Evolutionary conservation across 2,888 invertebrate species (phyloP).

Genomic region (Lasioglossum zephyrum): DNA sequence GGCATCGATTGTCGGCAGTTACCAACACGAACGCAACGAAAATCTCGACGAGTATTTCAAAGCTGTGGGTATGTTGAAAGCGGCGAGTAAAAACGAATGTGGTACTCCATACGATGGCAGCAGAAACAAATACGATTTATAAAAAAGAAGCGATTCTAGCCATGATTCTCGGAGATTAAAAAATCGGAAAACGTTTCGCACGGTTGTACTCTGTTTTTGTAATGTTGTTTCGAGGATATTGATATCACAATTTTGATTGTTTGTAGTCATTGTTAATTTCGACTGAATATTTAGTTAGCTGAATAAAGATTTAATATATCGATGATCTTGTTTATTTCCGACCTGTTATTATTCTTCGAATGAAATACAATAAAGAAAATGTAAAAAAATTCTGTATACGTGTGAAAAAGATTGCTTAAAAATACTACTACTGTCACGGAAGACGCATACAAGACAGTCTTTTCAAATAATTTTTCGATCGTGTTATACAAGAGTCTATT

Average conservation of each 20-base stretch:
- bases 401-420: not conserved
- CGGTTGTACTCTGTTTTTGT: not conserved
- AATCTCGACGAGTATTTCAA: slow-evolving; percentile 88
- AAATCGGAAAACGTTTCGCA: not conserved
- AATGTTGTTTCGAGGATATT: not conserved
- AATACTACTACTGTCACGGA: not conserved
- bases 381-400: not conserved
- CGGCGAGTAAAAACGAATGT: slow-evolving; percentile 22
- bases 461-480: not conserved
- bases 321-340: slow-evolving; percentile 23
- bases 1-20: slow-evolving; percentile 87
- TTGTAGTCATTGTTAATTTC: not conserved
- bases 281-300: slow-evolving; percentile 10
- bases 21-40: slow-evolving; percentile 88
- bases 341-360: not conserved
- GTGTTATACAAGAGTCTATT: not conserved
- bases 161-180: not conserved
- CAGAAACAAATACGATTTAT: slow-evolving; percentile 46
- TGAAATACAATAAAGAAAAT: not conserved
- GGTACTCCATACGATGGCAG: slow-evolving; percentile 37
- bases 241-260: not conserved
- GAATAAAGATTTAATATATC: slow-evolving; percentile 26
- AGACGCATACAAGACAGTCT: not conserved
- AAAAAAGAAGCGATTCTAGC: not conserved
- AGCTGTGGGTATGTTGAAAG: slow-evolving; percentile 85